Evolutionary conservation across 2,888 invertebrate species (phyloP), one percentile per base, ranked within the genome.

Genomic region (Drosophila rubida): DNA sequence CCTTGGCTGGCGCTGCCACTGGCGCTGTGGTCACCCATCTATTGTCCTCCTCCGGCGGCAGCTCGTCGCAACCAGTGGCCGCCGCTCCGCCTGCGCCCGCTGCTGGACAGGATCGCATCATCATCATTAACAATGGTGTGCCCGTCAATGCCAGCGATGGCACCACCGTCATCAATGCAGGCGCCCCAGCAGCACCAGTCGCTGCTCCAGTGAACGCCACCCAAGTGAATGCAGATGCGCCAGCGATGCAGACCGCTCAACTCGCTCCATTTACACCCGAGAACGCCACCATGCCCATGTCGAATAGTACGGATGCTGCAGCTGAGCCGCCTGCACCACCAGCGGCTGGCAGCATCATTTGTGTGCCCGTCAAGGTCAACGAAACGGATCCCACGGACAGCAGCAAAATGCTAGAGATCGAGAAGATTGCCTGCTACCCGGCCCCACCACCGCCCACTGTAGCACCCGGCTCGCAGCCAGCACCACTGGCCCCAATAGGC

Each of bases 101-200:
- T 23, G 80, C 66, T 44, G 87, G 84, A 9, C 90, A 90, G 70
- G 88, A 81, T 37, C 90, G 89, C 35, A 89, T 92, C n/a, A 91
- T 92, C 3, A 92, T 91, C 13, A 91, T 91, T 14, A 91, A 91
- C 60, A 91, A 91, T 49, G 91, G 92, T 16, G 89, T 87, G 39
- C 87, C 89, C 25, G 80, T 86, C 8, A 86, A 83, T 32, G 78
- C 80, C 46, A 80, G 59, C 53, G 86, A 75, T 66, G 88, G 81
- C 51, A 77, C 80, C 8, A 80, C 84, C 4, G 75, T 87, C 19
- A 89, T 90, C 35, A 91, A 91, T 78, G 81, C 53, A 63, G 77
- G 53, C 62, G 90, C 89, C 16, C 80, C 85, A 14, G 78, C 73
- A 11, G 71, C 57, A 1, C 68, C 74, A 22, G 58, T 62, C 1